Base-by-base conservation (phyloP, 2,113 vertebrate genomes). In the Megaceryle torquata region DNA sequence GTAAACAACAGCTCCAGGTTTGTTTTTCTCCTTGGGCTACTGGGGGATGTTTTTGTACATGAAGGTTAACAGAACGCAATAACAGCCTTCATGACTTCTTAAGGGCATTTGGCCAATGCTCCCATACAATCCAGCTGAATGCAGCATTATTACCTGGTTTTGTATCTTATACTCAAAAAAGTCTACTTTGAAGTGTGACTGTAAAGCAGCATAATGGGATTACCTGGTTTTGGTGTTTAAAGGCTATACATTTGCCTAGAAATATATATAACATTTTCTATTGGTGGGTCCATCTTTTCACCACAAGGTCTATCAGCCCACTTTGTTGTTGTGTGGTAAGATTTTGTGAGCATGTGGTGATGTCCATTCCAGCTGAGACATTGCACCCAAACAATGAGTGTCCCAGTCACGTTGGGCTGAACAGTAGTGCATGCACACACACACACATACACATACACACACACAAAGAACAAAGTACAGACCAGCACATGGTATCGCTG, bases 1-100 rank as follows among this genome's bases (percentile, higher is more conserved):
- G 93, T 94, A 97, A 97, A 96, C 95, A 97, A 96, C 90, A 82
- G 81, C 94, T 97, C 77, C 86, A 97, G 94, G 90, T 95, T 96
- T 96, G 82, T 94, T 97, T 93, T 86, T 91, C 67, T 91, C 83
- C 71, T 96, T 92, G 39, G 56, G 82, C 65, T 85, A n/a, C 95
- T 91, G 35, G 33, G 88, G 67, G 37, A 74, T 94, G 86, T 96
- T 96, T 94, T 82, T 85, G 29, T 83, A 53, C 41, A 67, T 91
- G 88, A 95, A 96, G 94, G 93, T 97, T 96, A 94, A 89, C 4
- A 6, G 64, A 82, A 41, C 54, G 85, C 41, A 89, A 41, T 60
- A 41, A 41, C 39, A 60, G 53, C 76, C 57, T 85, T 61, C 41
- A 51, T 90, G 65, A 31, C 28, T 82, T 82, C 88, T 95, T 94